Evolutionary conservation across 2,888 invertebrate species (phyloP), one percentile per base, ranked within the genome.

Genomic region (Crepidodera aurea): DNA sequence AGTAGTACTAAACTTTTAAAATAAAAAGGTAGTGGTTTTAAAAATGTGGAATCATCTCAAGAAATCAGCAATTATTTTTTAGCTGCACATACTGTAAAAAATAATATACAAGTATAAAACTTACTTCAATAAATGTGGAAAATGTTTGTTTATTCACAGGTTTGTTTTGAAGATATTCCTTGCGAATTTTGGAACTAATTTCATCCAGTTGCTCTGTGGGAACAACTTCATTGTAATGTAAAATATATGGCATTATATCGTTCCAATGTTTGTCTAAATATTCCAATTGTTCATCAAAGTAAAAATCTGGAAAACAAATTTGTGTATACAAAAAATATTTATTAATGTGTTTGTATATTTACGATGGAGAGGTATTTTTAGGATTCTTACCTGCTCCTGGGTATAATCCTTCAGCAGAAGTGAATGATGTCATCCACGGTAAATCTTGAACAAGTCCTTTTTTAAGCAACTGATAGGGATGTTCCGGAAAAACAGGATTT

Each of bases 371-470:
- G n/a, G n/a, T n/a, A n/a, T n/a, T n/a, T n/a, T n/a, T n/a, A n/a
- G 22, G 5, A 54, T 2, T n/a, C 13, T 34, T 79, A 90, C 90
- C 85, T 73, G 87, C 86, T 37, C 86, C 89, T 22, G 91, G 90
- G 71, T 89, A 91, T 15, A 90, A 81, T 57, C 92, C 92, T 78
- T 93, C 93, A 51, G 90, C 86, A 16, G 86, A 84, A 0, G 88
- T 87, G 50, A 88, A 84, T 1, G 88, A 87, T 1, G 87, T 83
- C 55, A 92, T 84, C 84, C 91, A 88, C 0, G 93, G 93, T 6
- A 89, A 71, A 64, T 88, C 84, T n/a, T 85, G 51, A 70, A 88
- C 86, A 53, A 67, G 80, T 0, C 88, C 88, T 6, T 83, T 81
- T 61, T 78, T 83, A 1, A 92, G 83, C 0, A 89, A 83, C 29